Evolutionary conservation across 1,140 invertebrate species (phyloP), one percentile per base, ranked within the genome.

Genomic region (Orchestia grillus): DNA sequence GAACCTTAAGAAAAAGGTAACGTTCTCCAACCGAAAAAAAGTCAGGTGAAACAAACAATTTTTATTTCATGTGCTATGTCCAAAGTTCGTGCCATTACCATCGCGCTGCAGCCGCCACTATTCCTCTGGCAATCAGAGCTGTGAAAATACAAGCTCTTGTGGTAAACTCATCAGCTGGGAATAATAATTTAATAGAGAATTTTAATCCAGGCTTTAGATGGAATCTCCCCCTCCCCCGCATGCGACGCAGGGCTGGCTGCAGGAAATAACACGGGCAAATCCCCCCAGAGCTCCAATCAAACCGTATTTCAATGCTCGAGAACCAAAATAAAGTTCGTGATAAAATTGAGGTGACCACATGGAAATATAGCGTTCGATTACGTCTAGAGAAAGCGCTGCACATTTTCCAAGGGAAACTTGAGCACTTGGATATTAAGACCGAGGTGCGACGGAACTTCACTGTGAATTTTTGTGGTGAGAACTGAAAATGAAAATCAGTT

Each of bases 131-230:
- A 77, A 77, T 77, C 62, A 77, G 62, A 77, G 62, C 62, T 77
- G 62, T 77, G 28, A 77, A 77, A 77, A 77, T 77, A 77, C 11
- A 77, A 36, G 62, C 1, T 77, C 62, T 77, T 77, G 62, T 77
- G 62, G 62, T 91, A 91, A 91, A 91, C 88, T 91, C 88, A 91
- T 91, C 88, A 91, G 88, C 88, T 11, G 41, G 41, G 88, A 91
- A 91, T 91, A 91, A 91, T 91, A 91, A 91, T 91, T 44, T 44
- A 91, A 91, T 91, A 91, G 88, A 44, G 41, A 91, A 44, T 91
- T 91, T 91, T 91, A 91, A 91, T 91, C 88, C 88, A 19, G 41
- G 88, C 41, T 91, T 91, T 91, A 91, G 88, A 42, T 42, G 88
- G 88, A 91, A 42, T 42, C 88, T 44, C 41, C 44, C 88, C 8